These are phyloP conservation scores for Lamprotornis superbus DNA, from an alignment of 2,113 vertebrate species.

Conservation along the genomic window DNA sequence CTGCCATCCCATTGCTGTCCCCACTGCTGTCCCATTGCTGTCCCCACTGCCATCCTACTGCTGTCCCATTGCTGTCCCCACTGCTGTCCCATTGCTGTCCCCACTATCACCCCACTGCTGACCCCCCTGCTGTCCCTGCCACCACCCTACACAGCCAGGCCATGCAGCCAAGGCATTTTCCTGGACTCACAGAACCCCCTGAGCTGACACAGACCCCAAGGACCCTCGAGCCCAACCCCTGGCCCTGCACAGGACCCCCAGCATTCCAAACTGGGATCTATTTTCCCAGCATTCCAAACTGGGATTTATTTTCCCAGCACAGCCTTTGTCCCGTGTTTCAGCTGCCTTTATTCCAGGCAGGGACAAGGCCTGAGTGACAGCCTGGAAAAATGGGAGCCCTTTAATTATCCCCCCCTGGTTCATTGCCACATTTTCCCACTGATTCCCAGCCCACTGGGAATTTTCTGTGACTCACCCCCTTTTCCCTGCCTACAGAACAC, in stretches of 20 bases:
- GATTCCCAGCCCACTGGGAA: not conserved
- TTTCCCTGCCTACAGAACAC: not conserved
- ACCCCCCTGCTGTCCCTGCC: accelerated
- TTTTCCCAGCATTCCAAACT: not conserved
- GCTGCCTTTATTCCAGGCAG: not conserved
- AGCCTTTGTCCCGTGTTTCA: not conserved
- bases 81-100: not conserved
- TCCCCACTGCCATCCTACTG: not conserved
- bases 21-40: too few species aligned
- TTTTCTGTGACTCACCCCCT: not conserved
- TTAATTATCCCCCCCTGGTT: not conserved
- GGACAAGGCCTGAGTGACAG: not conserved
- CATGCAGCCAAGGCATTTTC: not conserved
- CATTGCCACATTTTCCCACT: not conserved
- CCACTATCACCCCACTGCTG: not conserved
- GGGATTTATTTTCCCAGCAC: not conserved
- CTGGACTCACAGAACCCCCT: not conserved
- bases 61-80: not conserved
- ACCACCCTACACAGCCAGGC: not conserved
- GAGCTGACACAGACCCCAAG: not conserved
- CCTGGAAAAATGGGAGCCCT: not conserved
- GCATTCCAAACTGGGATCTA: not conserved
- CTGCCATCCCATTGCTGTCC: not conserved
- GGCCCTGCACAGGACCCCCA: not conserved
- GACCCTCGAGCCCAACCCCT: not conserved